Percentiles rank a stretch among this genome's conserved stretches.
These are phyloP conservation scores for Corythornis cristatus DNA, from an alignment of 2,113 vertebrate species.

Conservation along the genomic window DNA sequence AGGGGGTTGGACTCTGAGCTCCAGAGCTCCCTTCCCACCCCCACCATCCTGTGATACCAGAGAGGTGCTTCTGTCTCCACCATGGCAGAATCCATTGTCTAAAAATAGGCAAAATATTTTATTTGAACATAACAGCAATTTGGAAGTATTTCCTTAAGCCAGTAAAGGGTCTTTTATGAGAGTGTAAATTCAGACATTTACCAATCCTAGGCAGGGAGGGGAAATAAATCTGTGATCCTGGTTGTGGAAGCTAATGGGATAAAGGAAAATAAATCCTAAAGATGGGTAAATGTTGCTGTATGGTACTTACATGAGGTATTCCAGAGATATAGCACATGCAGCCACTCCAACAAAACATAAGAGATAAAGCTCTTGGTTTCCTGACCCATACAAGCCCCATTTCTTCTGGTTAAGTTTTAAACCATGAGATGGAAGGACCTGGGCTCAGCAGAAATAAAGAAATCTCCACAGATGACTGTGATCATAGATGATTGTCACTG, in stretches of 20 bases:
- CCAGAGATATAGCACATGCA: background rate
- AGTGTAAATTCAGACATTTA: background rate
- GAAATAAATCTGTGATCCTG: background rate
- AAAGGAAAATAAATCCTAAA: background rate
- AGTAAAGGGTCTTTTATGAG: background rate
- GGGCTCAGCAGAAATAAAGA: background rate
- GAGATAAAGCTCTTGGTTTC: background rate
- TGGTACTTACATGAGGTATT: background rate
- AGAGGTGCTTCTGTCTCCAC: background rate
- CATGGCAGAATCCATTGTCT: background rate
- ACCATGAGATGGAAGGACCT: background rate
- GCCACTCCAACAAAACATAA: background rate
- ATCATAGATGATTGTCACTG: background rate
- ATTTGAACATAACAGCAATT: background rate
- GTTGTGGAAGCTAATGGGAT: background rate
- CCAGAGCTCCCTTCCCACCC: too few species aligned
- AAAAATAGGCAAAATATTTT: background rate
- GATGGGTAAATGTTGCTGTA: background rate
- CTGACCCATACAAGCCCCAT: background rate
- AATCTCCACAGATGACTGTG: background rate
- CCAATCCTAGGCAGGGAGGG: accelerated
- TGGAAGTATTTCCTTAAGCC: background rate
- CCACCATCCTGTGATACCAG: background rate
- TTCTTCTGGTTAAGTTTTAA: background rate
- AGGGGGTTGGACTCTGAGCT: too few species aligned